phyloP scores from a whole-genome alignment of 2,113 vertebrate genomes.

The Cyanocitta stelleri region DNA sequence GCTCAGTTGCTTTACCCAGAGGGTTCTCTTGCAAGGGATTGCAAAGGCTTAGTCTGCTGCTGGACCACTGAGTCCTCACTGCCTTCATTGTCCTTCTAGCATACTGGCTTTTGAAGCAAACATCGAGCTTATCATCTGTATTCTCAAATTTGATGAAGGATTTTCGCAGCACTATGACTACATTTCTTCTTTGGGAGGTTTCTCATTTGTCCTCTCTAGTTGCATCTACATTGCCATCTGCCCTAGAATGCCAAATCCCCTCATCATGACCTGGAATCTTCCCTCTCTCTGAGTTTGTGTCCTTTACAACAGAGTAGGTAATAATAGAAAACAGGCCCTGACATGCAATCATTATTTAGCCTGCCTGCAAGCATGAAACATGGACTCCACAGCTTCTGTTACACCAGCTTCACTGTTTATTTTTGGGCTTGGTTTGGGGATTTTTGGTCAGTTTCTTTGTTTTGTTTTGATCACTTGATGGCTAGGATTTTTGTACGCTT shows the following conservation, averaged over 20 bases:
- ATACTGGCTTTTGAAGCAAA: not conserved
- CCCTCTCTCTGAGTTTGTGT: not conserved
- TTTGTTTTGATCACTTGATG: not conserved
- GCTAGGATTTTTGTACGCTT: not conserved
- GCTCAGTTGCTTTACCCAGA: not conserved
- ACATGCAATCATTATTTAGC: not conserved
- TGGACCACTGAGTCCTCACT: not conserved
- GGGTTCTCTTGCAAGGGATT: not conserved
- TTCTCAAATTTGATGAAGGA: not conserved
- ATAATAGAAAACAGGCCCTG: not conserved
- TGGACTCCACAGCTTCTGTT: not conserved
- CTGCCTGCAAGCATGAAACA: not conserved
- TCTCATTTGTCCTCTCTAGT: not conserved
- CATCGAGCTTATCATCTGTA: not conserved
- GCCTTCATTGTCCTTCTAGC: not conserved
- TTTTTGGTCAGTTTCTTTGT: not conserved
- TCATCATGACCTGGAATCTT: not conserved
- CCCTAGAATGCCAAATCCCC: not conserved
- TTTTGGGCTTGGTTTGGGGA: not conserved
- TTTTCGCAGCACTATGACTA: not conserved
- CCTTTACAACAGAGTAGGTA: not conserved
- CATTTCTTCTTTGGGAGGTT: not conserved
- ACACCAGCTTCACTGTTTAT: not conserved
- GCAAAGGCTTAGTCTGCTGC: not conserved
- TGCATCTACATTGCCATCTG: not conserved